Base-by-base conservation (phyloP, 2,888 invertebrate genomes). In the Nomada lathburiana region DNA sequence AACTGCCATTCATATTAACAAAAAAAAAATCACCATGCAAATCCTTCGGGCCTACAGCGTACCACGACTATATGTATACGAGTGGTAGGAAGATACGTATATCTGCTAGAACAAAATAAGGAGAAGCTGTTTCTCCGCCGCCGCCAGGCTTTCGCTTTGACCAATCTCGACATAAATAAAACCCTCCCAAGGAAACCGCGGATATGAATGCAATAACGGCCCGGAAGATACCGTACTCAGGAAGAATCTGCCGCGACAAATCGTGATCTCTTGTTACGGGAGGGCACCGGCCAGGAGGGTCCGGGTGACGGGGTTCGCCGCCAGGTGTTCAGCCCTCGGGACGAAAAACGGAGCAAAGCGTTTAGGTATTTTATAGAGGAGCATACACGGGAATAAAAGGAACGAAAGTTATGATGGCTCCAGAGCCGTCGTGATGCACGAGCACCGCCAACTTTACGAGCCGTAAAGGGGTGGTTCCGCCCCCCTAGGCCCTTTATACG, bases 351-450 rank as follows among this genome's bases (percentile, higher is more conserved):
- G 53, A 11, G n/a, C 73, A 67, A 69, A 63, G 57, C 86, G 84
- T 84, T 87, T 84, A 84, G 82, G 86, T 87, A 90, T 85, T 90
- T 90, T 89, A 91, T 89, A 88, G 87, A 67, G 80, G 82, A 79
- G 74, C 83, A 85, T 89, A 88, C 86, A 85, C 83, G 76, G 79
- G 87, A 89, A 90, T 91, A 91, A 90, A 91, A 83, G 85, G 83
- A 80, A 85, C 85, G 76, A 84, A 90, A 90, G 90, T 90, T 91
- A 91, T 90, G 89, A 89, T 84, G 77, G 85, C 76, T 76, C 84
- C 85, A 83, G 26, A 69, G 81, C 83, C 80, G 74, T 73, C 84
- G 86, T 88, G 90, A 90, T 86, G 89, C 88, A 82, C 82, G 80
- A 80, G 84, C 71, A 62, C 73, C 80, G 84, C 82, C 26, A 86